Base-by-base conservation (phyloP, 2,888 invertebrate genomes). In the Cephus sareptanus region DNA sequence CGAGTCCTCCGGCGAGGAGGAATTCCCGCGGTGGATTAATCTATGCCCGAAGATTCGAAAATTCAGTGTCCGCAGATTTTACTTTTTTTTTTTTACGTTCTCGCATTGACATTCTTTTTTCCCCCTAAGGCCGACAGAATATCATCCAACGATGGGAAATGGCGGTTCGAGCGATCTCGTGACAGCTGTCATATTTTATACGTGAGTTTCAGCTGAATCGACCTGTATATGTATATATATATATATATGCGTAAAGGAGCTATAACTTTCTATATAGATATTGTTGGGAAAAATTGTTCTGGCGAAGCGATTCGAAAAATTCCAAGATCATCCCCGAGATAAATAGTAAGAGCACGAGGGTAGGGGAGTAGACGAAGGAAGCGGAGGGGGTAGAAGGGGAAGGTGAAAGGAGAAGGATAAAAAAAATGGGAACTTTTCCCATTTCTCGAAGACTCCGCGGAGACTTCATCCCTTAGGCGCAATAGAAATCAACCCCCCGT, bases 1-100 rank as follows among this genome's bases (percentile, higher is more conserved):
- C 80, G 81, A 78, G 81, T 81, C 80, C 77, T 79, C 13, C 6
- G 15, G 15, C 56, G 56, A 56, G 56, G 56, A 56, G 23, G 23
- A 56, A 56, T 56, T 56, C 6, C 78, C 77, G 78, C 76, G 77
- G 31, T 23, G 3, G 71, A 31, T 34, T 31, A 34, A 71, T 71
- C 71, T 11, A 6, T 30, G 15, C 0, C 11, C 30, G 30, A 71
- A 71, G 30, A 74, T 75, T 69, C 75, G 35, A 74, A 74, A 69
- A 69, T 74, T 73, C 73, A 34, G 30, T 70, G 69, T 70, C 71
- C 76, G 40, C 74, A n/a, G 73, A 23, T 12, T 30, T 35, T 34
- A 31, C 31, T 76, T 33, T 40, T 13, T 33, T 37, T 34, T 12
- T 33, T 74, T n/a, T 35, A 74, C 31, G 77, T 73, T 75, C 0